Percentiles rank a stretch among this genome's conserved stretches.
Conservation (phyloP, 2,888 invertebrate genomes). For the Philaethria dido region DNA sequence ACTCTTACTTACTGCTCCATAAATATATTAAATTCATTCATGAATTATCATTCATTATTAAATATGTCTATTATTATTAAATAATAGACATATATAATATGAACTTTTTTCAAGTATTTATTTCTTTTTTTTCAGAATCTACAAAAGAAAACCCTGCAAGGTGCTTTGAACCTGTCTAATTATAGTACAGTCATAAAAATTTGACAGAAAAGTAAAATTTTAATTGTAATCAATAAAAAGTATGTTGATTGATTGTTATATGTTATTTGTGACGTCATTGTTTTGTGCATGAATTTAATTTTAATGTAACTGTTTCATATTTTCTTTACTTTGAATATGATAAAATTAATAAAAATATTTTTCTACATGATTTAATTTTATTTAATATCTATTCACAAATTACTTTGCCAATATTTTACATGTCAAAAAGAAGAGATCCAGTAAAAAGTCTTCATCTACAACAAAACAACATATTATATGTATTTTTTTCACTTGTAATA, state of each 20-base stretch:
- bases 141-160: slow-evolving; percentile 86
- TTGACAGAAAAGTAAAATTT: slow-evolving; percentile 55
- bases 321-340: slow-evolving; percentile 24
- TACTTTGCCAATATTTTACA: too few species aligned
- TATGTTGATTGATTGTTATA: slow-evolving; percentile 38
- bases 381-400: neutral
- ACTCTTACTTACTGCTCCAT: too few species aligned
- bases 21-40: too few species aligned
- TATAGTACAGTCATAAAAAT: slow-evolving; percentile 84
- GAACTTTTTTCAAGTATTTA: too few species aligned
- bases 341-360: slow-evolving; percentile 24
- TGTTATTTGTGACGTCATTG: slow-evolving; percentile 37
- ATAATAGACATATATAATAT: too few species aligned
- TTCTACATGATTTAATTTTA: neutral
- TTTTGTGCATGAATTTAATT: slow-evolving; percentile 37
- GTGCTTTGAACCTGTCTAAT: slow-evolving; percentile 86
- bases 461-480: too few species aligned
- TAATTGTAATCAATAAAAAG: slow-evolving; percentile 29
- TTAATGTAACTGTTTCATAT: slow-evolving; percentile 29
- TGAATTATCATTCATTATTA: too few species aligned
- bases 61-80: too few species aligned
- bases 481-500: too few species aligned
- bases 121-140: slow-evolving; percentile 82
- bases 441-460: too few species aligned
- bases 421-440: too few species aligned